phyloP scores from a whole-genome alignment of 2,113 vertebrate genomes.

The Zeus faber region DNA sequence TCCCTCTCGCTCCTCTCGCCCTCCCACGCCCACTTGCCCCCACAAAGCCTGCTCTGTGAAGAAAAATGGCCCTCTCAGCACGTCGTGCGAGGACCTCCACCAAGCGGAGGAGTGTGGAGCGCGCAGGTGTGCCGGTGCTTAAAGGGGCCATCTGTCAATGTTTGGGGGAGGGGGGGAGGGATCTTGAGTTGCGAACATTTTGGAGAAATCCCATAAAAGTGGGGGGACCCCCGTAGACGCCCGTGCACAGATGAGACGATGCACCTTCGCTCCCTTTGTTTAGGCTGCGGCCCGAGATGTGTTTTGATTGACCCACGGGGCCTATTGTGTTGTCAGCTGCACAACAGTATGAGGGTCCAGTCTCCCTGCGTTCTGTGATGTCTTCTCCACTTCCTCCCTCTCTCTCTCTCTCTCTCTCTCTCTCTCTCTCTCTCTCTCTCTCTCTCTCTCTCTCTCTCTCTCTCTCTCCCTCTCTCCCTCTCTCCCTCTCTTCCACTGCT shows the following conservation, averaged over 20 bases:
- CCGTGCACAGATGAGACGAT: constrained; percentile 25
- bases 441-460: constrained; percentile 28
- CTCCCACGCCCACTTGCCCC: constrained; percentile 28
- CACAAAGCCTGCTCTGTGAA: constrained; percentile 52
- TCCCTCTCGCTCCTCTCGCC: constrained; percentile 6
- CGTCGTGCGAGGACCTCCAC: constrained; percentile 20
- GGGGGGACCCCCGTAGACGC: not conserved
- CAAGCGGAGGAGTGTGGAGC: constrained; percentile 26
- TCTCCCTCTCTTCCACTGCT: constrained; percentile 9
- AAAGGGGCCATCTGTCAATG: constrained; percentile 18
- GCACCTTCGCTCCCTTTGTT: constrained; percentile 49
- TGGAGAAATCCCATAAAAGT: not conserved
- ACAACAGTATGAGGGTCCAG: constrained; percentile 65
- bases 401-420: constrained; percentile 6
- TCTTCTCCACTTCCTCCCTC: constrained; percentile 70
- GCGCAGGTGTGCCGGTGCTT: constrained; percentile 13
- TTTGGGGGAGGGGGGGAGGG: too few species aligned
- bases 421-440: constrained; percentile 58
- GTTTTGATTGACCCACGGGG: constrained; percentile 62
- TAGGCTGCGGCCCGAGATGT: constrained; percentile 56
- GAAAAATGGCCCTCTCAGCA: constrained; percentile 41
- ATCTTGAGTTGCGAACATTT: too few species aligned
- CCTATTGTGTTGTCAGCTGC: constrained; percentile 67
- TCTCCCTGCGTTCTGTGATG: constrained; percentile 57
- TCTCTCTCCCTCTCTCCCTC: constrained; percentile 1